A percentile compares a stretch with the other conserved stretches of the same genome.
Conservation (phyloP, 2,888 invertebrate species). For the Thereva unica region DNA sequence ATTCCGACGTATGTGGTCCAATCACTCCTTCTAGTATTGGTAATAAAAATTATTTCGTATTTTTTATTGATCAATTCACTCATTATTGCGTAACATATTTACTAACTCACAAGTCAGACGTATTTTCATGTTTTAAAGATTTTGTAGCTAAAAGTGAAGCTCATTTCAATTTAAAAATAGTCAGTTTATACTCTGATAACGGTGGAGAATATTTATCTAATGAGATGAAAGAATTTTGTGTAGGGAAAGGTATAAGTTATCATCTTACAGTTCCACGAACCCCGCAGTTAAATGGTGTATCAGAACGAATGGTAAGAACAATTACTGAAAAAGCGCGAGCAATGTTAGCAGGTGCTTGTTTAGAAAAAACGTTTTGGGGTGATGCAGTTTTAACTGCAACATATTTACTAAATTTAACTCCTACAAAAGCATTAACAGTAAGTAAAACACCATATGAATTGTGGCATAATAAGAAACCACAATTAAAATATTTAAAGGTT, state of each 20-base stretch:
- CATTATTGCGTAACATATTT: conserved; percentile 34
- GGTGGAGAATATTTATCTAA: conserved; percentile 49
- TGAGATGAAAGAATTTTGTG: conserved; percentile 49
- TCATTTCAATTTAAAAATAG: conserved; percentile 48
- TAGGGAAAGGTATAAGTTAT: conserved; percentile 49
- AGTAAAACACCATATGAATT: conserved; percentile 37
- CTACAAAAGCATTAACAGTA: conserved; percentile 49
- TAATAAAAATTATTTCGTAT: conserved; percentile 40
- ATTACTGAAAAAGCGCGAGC: conserved; percentile 52
- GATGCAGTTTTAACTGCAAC: conserved; percentile 52
- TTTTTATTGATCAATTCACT: conserved; percentile 38
- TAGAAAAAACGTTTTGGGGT: conserved; percentile 52
- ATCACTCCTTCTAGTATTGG: conserved; percentile 49
- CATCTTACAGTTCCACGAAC: conserved; percentile 54
- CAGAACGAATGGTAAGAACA: conserved; percentile 41
- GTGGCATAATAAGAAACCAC: too few relatives aligned
- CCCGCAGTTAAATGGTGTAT: conserved; percentile 53
- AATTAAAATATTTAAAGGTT: too few relatives aligned
- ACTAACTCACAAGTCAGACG: too few relatives aligned
- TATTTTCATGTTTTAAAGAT: conserved; percentile 45
- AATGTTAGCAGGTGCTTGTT: conserved; percentile 48
- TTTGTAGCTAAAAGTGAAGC: conserved; percentile 45
- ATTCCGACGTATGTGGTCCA: conserved; percentile 37
- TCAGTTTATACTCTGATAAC: conserved; percentile 49
- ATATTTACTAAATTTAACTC: conserved; percentile 51